A percentile compares a stretch with the other conserved stretches of the same genome.
Conservation (phyloP, 1,140 invertebrate genomes). For the Brachionus rotundiformis region DNA sequence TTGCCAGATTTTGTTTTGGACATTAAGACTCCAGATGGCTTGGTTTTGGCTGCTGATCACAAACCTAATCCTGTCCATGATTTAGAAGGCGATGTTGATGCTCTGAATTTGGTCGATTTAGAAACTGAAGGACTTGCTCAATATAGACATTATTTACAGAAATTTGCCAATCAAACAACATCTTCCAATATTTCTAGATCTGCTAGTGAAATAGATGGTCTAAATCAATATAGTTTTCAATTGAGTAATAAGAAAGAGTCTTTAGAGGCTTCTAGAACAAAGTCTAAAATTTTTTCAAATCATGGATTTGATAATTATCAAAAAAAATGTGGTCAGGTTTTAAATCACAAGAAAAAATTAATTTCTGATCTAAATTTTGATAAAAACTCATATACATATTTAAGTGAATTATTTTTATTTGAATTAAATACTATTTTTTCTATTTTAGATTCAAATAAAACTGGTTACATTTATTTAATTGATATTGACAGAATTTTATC, state of each 20-base stretch:
- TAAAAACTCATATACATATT: conserved; percentile 55
- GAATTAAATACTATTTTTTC: conserved; percentile 65
- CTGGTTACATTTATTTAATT: conserved; percentile 68
- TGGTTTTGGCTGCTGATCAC: conserved; percentile 41
- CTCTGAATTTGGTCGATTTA: conserved; percentile 34
- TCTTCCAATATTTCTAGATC: too few species aligned
- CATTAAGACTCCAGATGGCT: conserved; percentile 25
- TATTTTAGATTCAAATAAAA: conserved; percentile 57
- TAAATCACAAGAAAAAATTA: too few species aligned
- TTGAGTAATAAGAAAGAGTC: too few species aligned
- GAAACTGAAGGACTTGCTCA: not conserved
- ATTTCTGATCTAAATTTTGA: not conserved
- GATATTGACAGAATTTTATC: not conserved
- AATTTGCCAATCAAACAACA: too few species aligned
- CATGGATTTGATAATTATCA: too few species aligned
- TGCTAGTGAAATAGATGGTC: too few species aligned
- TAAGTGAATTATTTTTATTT: conserved; percentile 33
- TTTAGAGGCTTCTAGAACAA: too few species aligned
- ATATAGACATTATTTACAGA: not conserved
- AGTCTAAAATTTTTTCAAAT: too few species aligned
- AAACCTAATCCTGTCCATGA: not conserved
- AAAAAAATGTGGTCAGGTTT: too few species aligned
- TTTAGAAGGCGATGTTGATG: conserved; percentile 28
- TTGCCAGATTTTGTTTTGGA: conserved; percentile 24
- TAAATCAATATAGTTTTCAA: too few species aligned